Evolutionary conservation across 2,797 vertebrate species (phyloP).

Genomic region (Halcyon smyrnensis): DNA sequence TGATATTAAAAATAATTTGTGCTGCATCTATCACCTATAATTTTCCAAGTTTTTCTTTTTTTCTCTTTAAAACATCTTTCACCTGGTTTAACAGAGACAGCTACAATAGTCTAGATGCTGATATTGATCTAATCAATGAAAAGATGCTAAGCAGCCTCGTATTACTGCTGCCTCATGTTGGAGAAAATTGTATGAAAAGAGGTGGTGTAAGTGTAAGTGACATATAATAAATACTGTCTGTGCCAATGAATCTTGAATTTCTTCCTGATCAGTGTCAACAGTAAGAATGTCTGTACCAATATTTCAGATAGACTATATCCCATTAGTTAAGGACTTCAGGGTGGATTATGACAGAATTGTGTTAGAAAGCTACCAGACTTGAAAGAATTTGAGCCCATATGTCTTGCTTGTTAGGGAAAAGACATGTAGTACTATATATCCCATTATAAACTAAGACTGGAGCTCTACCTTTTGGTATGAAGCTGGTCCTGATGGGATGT

Average conservation of each 20-base stretch:
- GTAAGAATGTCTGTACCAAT: constrained; percentile 34
- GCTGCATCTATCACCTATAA: not conserved
- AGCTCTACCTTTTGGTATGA: not conserved
- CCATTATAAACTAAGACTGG: not conserved
- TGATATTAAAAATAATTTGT: not conserved
- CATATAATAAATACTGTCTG: constrained; percentile 51
- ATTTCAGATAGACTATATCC: constrained; percentile 12
- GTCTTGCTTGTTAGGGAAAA: not conserved
- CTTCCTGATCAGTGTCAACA: not conserved
- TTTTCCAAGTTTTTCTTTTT: not conserved
- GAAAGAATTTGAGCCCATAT: not conserved
- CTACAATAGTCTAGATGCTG: not conserved
- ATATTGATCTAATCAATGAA: constrained; percentile 47
- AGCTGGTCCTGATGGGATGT: not conserved
- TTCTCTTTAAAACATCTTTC: not conserved
- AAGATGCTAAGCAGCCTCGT: constrained; percentile 20
- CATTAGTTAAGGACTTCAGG: not conserved
- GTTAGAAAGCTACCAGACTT: not conserved
- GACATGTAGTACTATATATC: not conserved
- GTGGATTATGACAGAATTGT: not conserved
- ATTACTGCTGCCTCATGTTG: not conserved
- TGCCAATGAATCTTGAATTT: constrained; percentile 27
- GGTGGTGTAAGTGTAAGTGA: constrained; percentile 21
- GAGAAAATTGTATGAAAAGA: not conserved
- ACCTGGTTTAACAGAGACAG: not conserved